A percentile compares a stretch with the other conserved stretches of the same genome.
These are phyloP conservation scores for Bombycilla garrulus DNA, from an alignment of 2,113 vertebrate species.

Conservation along the genomic window DNA sequence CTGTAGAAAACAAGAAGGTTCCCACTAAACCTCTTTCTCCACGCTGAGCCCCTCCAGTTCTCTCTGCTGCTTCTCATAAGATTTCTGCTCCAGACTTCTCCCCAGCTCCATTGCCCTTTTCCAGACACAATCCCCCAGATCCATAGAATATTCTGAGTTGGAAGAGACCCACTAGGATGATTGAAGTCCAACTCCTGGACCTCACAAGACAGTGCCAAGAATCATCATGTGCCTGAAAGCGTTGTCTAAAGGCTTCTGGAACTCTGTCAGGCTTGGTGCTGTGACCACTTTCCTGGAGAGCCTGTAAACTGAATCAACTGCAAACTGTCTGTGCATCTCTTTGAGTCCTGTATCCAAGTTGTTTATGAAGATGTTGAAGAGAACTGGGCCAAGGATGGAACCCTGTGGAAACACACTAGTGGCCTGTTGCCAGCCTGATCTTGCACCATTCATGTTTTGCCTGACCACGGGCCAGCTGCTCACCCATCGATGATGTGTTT, in stretches of 20 bases:
- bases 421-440: neutral
- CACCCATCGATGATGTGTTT: neutral
- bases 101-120: neutral
- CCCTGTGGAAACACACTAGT: neutral
- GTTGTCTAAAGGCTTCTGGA: neutral
- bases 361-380: neutral
- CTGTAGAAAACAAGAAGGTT: neutral
- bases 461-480: accelerated
- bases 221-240: neutral
- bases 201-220: neutral
- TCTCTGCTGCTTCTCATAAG: neutral
- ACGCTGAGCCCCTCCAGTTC: neutral
- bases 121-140: neutral
- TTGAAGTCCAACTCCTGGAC: neutral
- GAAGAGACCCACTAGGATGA: neutral
- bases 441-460: neutral
- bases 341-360: neutral
- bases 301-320: neutral
- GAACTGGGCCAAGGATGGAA: neutral
- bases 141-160: neutral
- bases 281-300: neutral
- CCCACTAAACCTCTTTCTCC: neutral
- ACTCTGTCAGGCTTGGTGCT: neutral
- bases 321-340: neutral
- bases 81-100: neutral